phyloP scores from a whole-genome alignment of 2,797 vertebrate species.

The Typhlichthys subterraneus region DNA sequence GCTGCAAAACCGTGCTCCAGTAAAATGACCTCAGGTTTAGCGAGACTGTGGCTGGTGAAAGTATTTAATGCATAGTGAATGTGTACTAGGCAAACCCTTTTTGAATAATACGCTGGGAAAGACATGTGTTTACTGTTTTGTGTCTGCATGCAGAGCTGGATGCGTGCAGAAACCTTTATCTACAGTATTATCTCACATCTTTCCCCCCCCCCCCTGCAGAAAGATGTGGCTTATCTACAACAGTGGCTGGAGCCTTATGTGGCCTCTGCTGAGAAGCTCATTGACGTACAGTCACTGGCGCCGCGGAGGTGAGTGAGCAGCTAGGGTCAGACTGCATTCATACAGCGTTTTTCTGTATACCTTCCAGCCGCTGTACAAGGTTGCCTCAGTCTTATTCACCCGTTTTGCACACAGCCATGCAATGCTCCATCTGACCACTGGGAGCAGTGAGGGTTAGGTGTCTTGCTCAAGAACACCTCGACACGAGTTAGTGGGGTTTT shows the following conservation, averaged over 20 bases:
- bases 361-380: too few relatives aligned
- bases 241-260: constrained; percentile 94
- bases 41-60: constrained; percentile 3
- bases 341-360: too few relatives aligned
- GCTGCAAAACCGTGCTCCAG: constrained; percentile 74
- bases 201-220: constrained; percentile 73
- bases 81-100: neutral
- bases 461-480: too few relatives aligned
- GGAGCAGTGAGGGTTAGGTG: too few relatives aligned
- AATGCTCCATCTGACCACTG: too few relatives aligned
- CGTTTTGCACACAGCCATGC: too few relatives aligned
- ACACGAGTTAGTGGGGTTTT: constrained; percentile 9
- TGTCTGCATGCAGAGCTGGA: constrained; percentile 1
- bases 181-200: constrained; percentile 12
- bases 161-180: neutral
- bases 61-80: neutral
- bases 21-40: constrained; percentile 55
- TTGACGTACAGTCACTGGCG: constrained; percentile 86
- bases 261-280: constrained; percentile 86
- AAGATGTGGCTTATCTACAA: constrained; percentile 90
- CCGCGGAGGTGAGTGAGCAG: constrained; percentile 83
- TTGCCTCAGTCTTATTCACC: too few relatives aligned
- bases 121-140: neutral
- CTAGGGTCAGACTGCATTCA: neutral
- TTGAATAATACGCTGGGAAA: neutral